Percentiles rank a stretch among this genome's conserved stretches.
Evolutionary conservation across 2,888 invertebrate genomes (phyloP).

Genomic region (Cheilosia impressa): DNA sequence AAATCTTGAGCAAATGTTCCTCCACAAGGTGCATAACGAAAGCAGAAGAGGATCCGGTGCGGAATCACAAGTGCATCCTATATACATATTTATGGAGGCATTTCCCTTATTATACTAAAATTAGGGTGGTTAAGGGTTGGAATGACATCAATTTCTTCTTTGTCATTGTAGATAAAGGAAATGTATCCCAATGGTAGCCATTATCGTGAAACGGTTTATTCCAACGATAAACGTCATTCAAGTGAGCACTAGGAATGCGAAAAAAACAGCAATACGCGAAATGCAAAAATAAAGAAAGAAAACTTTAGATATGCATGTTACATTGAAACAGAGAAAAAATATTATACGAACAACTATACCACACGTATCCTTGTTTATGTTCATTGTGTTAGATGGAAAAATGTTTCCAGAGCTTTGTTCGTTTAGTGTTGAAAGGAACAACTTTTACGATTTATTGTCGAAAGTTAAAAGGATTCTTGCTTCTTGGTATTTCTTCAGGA

Average conservation of each 20-base stretch:
- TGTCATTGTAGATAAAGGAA: not conserved
- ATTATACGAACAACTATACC: conserved; percentile 21
- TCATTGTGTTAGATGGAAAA: conserved; percentile 42
- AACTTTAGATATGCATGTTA: conserved; percentile 11
- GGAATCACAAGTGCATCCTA: not conserved
- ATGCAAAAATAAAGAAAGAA: not conserved
- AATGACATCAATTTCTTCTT: conserved; percentile 41
- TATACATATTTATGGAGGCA: not conserved
- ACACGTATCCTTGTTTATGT: conserved; percentile 50
- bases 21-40: conserved; percentile 30
- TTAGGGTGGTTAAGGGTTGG: conserved; percentile 19
- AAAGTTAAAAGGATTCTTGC: conserved; percentile 59
- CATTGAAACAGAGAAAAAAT: conserved; percentile 1
- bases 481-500: conserved; percentile 15
- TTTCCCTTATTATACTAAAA: conserved; percentile 45
- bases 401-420: conserved; percentile 35
- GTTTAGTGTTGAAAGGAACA: conserved; percentile 63
- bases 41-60: not conserved
- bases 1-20: conserved; percentile 52
- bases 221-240: conserved; percentile 42
- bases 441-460: conserved; percentile 69
- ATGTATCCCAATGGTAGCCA: conserved; percentile 7
- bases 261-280: not conserved
- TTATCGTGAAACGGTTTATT: conserved; percentile 13
- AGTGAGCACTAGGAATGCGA: not conserved